Evolutionary conservation across 2,113 vertebrate genomes (phyloP).

Genomic region (Rhinoptilus africanus): DNA sequence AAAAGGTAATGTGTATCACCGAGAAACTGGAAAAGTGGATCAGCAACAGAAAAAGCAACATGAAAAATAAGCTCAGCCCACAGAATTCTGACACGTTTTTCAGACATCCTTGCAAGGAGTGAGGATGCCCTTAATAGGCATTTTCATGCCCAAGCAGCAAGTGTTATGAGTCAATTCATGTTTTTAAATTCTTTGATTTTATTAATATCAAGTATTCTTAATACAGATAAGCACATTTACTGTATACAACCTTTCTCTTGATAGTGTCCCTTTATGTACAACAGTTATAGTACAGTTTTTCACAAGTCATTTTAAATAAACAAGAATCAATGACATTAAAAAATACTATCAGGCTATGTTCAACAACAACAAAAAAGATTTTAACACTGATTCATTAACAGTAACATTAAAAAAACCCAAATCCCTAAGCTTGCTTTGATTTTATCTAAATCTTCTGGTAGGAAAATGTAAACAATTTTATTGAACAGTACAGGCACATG

Average conservation of each 20-base stretch:
- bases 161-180: not conserved
- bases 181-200: not conserved
- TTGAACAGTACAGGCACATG: conserved; percentile 32
- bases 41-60: not conserved
- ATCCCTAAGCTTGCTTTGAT: conserved; percentile 34
- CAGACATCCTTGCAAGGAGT: not conserved
- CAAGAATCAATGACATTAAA: conserved; percentile 41
- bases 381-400: conserved; percentile 56
- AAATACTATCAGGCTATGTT: conserved; percentile 43
- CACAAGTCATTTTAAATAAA: conserved; percentile 61
- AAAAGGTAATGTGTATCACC: not conserved
- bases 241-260: conserved; percentile 43
- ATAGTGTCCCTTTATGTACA: conserved; percentile 49
- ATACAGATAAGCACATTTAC: not conserved
- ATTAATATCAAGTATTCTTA: conserved; percentile 7
- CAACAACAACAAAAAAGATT: conserved; percentile 26
- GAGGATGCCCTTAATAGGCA: not conserved
- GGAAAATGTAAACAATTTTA: conserved; percentile 60
- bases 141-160: not conserved
- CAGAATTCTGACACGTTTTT: not conserved
- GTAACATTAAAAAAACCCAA: not conserved
- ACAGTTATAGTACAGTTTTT: conserved; percentile 49
- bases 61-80: not conserved
- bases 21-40: not conserved
- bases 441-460: conserved; percentile 53